A percentile compares a stretch with the other conserved stretches of the same genome.
Conservation (phyloP, 2,888 invertebrate species). For the Notodonta ziczac region DNA sequence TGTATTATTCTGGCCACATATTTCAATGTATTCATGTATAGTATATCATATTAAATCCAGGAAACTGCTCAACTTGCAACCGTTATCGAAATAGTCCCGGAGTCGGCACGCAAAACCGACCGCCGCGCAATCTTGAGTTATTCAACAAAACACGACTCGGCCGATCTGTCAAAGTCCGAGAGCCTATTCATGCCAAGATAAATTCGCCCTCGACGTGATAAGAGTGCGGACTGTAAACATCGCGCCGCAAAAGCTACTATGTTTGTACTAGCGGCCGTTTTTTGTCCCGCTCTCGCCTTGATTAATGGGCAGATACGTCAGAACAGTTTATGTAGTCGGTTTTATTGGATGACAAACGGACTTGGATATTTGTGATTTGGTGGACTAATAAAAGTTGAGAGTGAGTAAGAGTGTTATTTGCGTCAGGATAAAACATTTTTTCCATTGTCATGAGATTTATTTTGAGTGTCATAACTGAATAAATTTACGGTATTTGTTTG, state of each 20-base stretch:
- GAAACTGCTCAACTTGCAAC: conserved; percentile 4
- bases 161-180: conserved; percentile 70
- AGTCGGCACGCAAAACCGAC: conserved; percentile 43
- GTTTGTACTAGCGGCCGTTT: conserved; percentile 25
- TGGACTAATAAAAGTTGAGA: conserved; percentile 8
- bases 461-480: no score
- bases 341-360: conserved; percentile 45
- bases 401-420: not conserved
- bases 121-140: conserved; percentile 51
- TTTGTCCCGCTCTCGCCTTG: conserved; percentile 41
- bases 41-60: not conserved
- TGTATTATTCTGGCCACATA: no score
- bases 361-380: conserved; percentile 35
- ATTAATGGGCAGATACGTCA: conserved; percentile 50
- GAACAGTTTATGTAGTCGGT: conserved; percentile 47
- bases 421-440: not conserved
- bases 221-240: conserved; percentile 50
- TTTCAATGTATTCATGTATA: no score
- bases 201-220: conserved; percentile 65
- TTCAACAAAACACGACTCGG: conserved; percentile 64
- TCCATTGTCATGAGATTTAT: no score
- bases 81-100: conserved; percentile 22
- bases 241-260: conserved; percentile 23
- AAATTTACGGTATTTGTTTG: no score
- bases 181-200: conserved; percentile 67